Conservation (phyloP, 2,888 invertebrate species). For the Hydraecia micacea region DNA sequence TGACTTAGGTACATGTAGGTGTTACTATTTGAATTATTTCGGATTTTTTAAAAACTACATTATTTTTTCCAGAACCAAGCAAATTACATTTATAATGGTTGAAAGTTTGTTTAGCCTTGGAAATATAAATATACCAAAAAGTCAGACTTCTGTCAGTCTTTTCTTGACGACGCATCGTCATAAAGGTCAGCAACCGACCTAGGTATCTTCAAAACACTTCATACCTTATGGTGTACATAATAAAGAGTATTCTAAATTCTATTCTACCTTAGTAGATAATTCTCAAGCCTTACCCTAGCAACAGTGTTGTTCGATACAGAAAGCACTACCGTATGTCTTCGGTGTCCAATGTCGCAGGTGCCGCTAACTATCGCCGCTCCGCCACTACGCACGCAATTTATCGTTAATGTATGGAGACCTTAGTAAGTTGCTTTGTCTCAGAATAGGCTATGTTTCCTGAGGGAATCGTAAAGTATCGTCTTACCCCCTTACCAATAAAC, state of each 20-base stretch:
- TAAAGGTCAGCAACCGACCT: background rate
- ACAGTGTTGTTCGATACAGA: conserved; percentile 26
- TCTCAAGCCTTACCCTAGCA: conserved; percentile 6
- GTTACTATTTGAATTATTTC: no score
- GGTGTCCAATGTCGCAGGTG: conserved; percentile 59
- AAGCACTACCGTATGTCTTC: conserved; percentile 46
- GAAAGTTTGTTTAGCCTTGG: background rate
- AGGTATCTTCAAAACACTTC: background rate
- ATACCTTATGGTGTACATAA: no score
- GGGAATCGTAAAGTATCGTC: conserved; percentile 18
- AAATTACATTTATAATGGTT: no score
- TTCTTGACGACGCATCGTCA: no score
- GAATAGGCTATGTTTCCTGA: conserved; percentile 24
- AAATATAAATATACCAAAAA: background rate
- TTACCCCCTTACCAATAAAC: no score
- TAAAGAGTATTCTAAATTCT: no score
- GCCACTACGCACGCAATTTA: conserved; percentile 60
- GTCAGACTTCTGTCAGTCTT: background rate
- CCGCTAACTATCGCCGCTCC: conserved; percentile 52
- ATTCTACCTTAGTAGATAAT: background rate
- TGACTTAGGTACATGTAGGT: no score
- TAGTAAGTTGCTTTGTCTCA: conserved; percentile 32
- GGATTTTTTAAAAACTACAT: no score
- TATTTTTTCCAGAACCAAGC: background rate
- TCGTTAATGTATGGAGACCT: conserved; percentile 52